Evolutionary conservation across 2,888 invertebrate species (phyloP), one percentile per base, ranked within the genome.

Genomic region (Hypomecis punctinalis): DNA sequence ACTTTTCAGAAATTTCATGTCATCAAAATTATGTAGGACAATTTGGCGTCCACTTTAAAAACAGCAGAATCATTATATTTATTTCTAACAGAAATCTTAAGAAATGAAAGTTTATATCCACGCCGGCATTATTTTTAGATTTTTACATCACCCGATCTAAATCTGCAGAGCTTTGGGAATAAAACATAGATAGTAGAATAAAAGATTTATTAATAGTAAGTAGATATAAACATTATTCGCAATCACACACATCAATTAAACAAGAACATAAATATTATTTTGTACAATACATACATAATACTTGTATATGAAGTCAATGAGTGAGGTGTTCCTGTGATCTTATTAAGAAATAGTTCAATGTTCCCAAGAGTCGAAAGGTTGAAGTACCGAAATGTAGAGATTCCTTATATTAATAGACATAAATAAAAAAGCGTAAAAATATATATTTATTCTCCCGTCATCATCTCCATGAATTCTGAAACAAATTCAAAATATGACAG

Each of bases 401-500:
- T 82, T 83, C 82, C 89, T 91, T 89, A 90, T 78, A 86, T 86
- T 86, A 86, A 56, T 47, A 56, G 77, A 83, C 71, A 77, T 83
- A 88, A 85, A 85, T 84, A 88, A 81, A 86, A 85, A 84, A 82
- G 80, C 78, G 74, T 80, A 77, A 74, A 81, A 80, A 73, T 80
- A 82, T 67, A 79, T 75, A 80, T 85, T 95, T 96, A 97, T 95
- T 97, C 97, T 90, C 97, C 97, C 73, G 97, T 97, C 97, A 98
- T 98, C 97, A 98, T 97, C 91, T 97, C 97, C 97, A 97, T 97
- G 94, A 97, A 97, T 95, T 97, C 97, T 97, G 95, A 75, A 96
- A 96, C 85, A 91, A 89, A 54, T 62, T 61, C 46, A 67, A 51
- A 55, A 55, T n/a, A 53, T 67, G 49, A 64, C 57, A 63, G 61